Conservation (phyloP, 2,113 vertebrate genomes). For the Picathartes gymnocephalus region DNA sequence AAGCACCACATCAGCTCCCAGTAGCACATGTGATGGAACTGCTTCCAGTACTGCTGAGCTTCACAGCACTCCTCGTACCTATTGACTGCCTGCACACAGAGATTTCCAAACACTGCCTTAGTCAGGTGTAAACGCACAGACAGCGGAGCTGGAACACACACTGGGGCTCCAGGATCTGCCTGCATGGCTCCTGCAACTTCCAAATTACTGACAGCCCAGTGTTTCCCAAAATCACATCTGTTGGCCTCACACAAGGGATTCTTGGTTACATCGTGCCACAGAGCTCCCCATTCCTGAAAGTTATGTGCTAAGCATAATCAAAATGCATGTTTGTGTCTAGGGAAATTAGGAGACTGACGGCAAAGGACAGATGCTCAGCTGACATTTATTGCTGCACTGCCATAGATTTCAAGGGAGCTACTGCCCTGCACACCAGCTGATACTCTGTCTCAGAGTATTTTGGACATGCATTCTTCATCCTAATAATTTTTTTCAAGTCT, state of each 20-base stretch:
- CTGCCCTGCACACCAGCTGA: background rate
- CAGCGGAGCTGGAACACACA: background rate
- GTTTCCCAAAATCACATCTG: background rate
- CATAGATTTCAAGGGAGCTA: background rate
- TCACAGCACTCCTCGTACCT: constrained; percentile 94
- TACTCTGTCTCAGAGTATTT: background rate
- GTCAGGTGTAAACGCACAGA: background rate
- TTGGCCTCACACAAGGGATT: background rate
- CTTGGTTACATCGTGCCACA: background rate
- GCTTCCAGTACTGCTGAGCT: constrained; percentile 95
- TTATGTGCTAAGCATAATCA: background rate
- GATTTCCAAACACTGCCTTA: background rate
- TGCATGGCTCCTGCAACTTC: background rate
- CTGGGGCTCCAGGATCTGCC: background rate
- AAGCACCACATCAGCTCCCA: constrained; percentile 99
- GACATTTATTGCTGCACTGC: background rate
- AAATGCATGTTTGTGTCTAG: background rate
- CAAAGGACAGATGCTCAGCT: background rate
- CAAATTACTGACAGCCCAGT: background rate
- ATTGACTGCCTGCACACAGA: constrained; percentile 80
- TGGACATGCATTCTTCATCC: background rate
- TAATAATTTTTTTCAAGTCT: background rate
- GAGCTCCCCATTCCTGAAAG: background rate
- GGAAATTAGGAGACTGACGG: background rate
- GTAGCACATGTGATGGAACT: constrained; percentile 99